Evolutionary conservation across 1,140 invertebrate genomes (phyloP), one percentile per base, ranked within the genome.

Genomic region (Latrodectus geometricus): DNA sequence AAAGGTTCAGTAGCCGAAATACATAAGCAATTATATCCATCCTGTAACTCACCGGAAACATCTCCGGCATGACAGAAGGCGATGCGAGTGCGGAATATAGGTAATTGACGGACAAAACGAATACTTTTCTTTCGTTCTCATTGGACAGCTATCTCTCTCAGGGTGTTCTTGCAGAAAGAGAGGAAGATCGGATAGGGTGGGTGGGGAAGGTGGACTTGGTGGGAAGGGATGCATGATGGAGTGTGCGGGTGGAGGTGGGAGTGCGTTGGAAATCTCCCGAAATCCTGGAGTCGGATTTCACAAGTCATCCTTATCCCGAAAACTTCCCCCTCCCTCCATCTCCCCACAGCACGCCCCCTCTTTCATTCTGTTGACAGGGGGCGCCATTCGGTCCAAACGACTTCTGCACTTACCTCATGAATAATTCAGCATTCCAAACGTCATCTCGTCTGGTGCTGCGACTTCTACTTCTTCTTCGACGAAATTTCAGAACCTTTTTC

Each of bases 241-340:
- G 35, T 35, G 54, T 61, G 52, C 4, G 17, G 1, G 54, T 49
- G 80, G 11, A 74, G 61, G 80, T 83, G 80, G 70, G 80, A 83
- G 70, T 74, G 80, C 80, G 69, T 20, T 86, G 74, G 74, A 77
- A 78, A 77, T 86, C 75, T 86, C 66, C 83, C 23, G 66, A 78
- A 86, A 86, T 86, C 83, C 75, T 69, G 83, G 83, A 86, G 83
- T 86, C 83, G 83, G 83, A 86, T 86, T 86, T 86, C 83, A 77
- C 83, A 70, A 86, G 83, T 86, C 83, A 86, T 86, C 75, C 83
- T 86, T 86, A 86, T 86, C 83, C 83, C 68, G 83, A 86, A 72
- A 75, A 48, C 72, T 66, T 69, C 69, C 79, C 35, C 52, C 21
- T 21, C 48, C 68, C 66, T 48, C 65, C 20, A n/a, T 49, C 66